phyloP scores from a whole-genome alignment of 2,113 vertebrate species.

The Catagonus wagneri region DNA sequence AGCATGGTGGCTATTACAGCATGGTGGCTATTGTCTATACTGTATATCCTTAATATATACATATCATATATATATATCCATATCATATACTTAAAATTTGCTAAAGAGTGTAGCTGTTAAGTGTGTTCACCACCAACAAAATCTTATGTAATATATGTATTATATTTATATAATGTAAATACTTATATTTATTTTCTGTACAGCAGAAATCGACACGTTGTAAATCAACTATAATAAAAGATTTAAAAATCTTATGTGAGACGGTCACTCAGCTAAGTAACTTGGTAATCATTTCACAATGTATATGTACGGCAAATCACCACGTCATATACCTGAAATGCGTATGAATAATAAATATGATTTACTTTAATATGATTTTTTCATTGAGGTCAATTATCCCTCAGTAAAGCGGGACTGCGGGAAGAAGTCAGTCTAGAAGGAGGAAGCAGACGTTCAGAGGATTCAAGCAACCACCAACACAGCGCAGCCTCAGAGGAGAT shows the following conservation, averaged over 20 bases:
- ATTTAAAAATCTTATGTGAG: not conserved
- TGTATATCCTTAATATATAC: too few relatives aligned
- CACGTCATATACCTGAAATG: not conserved
- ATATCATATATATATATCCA: too few relatives aligned
- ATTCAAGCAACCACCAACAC: not conserved
- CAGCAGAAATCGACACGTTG: too few relatives aligned
- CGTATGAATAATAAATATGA: not conserved
- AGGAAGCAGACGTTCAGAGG: not conserved
- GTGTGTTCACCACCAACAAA: not conserved
- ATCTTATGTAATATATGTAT: too few relatives aligned
- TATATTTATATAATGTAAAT: too few relatives aligned
- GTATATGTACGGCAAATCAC: not conserved
- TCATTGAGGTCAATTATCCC: not conserved
- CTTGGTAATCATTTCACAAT: not conserved
- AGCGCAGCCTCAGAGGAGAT: not conserved
- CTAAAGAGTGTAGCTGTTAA: not conserved
- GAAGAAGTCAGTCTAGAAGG: not conserved
- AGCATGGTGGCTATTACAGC: not conserved
- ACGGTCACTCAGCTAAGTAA: not conserved
- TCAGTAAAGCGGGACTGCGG: not conserved
- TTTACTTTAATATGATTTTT: not conserved
- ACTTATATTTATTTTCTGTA: too few relatives aligned
- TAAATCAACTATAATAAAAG: too few relatives aligned
- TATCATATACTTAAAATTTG: not conserved
- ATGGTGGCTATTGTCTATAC: too few relatives aligned